Percentiles rank a stretch among this genome's conserved stretches.
Evolutionary conservation across 2,888 invertebrate species (phyloP).

Genomic region (Gibbula magus): DNA sequence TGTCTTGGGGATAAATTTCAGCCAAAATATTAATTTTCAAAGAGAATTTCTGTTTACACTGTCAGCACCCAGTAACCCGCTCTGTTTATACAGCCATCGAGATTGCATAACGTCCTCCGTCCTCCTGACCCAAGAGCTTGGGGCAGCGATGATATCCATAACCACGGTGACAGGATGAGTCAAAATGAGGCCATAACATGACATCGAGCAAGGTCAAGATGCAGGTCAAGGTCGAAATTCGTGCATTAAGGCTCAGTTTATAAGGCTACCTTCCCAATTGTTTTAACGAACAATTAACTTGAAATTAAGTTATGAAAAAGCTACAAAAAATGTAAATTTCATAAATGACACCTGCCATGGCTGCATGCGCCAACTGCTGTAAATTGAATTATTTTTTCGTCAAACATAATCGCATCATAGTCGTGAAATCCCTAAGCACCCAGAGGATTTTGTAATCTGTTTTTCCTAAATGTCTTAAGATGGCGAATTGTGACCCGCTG

Average conservation of each 20-base stretch:
- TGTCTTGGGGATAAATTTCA: neutral
- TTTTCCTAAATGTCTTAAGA: neutral
- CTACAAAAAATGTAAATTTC: neutral
- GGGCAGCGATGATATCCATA: neutral
- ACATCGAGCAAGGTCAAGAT: neutral
- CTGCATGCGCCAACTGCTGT: neutral
- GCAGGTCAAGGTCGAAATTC: neutral
- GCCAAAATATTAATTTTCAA: constrained; percentile 4
- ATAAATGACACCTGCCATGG: neutral
- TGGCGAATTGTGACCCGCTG: neutral
- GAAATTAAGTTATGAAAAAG: constrained; percentile 9
- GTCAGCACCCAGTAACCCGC: neutral
- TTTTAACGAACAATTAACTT: constrained; percentile 2
- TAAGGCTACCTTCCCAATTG: neutral
- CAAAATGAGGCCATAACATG: neutral
- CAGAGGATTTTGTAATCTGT: neutral
- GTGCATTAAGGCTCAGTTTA: neutral
- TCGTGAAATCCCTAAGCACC: neutral
- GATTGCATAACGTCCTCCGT: neutral
- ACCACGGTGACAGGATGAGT: neutral
- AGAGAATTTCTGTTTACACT: neutral
- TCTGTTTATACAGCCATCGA: neutral
- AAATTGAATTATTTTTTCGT: constrained; percentile 4
- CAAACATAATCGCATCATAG: constrained; percentile 1
- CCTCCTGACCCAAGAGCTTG: neutral